These are phyloP conservation scores for Tragulus kanchil DNA, from an alignment of 2,113 vertebrate species.

Conservation along the genomic window DNA sequence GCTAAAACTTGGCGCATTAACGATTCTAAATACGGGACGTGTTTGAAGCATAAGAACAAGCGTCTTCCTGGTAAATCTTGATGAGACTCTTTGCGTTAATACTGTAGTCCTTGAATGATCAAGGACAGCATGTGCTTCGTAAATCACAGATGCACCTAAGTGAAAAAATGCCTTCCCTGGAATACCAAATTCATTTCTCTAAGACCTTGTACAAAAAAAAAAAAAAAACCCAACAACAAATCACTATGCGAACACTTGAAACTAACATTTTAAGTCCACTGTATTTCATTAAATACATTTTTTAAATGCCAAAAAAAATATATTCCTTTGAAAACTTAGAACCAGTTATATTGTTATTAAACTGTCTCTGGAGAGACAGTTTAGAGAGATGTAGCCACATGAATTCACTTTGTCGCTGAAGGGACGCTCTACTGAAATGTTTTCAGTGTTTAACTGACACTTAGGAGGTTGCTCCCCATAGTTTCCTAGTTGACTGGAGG, in stretches of 20 bases:
- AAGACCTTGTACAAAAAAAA: neutral
- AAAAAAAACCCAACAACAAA: neutral
- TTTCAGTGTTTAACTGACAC: neutral
- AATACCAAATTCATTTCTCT: neutral
- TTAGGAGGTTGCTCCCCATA: neutral
- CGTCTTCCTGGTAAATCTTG: neutral
- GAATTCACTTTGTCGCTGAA: neutral
- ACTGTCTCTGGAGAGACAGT: neutral
- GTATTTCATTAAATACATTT: neutral
- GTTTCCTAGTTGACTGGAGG: neutral
- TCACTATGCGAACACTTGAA: neutral
- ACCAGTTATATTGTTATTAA: neutral
- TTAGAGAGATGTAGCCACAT: neutral
- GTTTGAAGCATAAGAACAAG: neutral
- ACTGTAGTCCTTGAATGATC: neutral
- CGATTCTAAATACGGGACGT: neutral
- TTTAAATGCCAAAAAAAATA: neutral
- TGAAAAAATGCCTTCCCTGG: neutral
- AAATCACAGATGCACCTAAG: neutral
- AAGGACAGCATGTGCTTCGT: neutral
- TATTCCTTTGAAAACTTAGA: neutral
- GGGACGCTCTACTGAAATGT: neutral
- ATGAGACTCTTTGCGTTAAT: neutral
- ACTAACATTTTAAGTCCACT: neutral
- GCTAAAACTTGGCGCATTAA: neutral